Conservation (phyloP, 2,113 vertebrate genomes). For the Otocyon megalotis region DNA sequence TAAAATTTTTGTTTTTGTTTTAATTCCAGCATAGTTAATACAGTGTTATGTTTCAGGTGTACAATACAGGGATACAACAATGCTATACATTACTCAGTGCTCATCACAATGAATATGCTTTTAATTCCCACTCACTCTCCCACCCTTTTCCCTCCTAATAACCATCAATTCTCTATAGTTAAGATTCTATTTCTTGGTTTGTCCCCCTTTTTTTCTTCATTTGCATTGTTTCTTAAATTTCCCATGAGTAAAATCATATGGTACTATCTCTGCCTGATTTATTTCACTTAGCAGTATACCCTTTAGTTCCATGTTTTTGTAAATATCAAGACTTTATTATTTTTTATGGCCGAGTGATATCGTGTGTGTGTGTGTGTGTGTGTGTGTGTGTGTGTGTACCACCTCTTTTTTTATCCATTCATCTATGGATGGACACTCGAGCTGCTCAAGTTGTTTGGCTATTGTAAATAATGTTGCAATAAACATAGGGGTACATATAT, state of each 20-base stretch:
- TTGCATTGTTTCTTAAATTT: background rate
- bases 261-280: background rate
- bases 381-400: background rate
- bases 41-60: background rate
- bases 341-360: background rate
- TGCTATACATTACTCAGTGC: background rate
- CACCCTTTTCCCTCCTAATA: background rate
- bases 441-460: background rate
- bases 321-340: background rate
- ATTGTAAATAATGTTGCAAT: background rate
- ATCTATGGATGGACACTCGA: background rate
- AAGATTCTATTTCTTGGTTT: background rate
- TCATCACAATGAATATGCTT: background rate
- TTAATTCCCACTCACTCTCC: background rate
- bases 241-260: background rate
- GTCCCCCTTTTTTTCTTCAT: background rate
- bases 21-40: background rate
- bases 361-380: too few relatives aligned
- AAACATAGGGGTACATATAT: background rate
- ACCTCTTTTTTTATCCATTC: background rate
- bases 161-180: background rate
- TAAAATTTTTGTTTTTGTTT: background rate
- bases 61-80: background rate
- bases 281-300: background rate
- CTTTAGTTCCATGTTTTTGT: background rate